Base-by-base conservation (phyloP, 1,140 invertebrate genomes). In the Colletes gigas region DNA sequence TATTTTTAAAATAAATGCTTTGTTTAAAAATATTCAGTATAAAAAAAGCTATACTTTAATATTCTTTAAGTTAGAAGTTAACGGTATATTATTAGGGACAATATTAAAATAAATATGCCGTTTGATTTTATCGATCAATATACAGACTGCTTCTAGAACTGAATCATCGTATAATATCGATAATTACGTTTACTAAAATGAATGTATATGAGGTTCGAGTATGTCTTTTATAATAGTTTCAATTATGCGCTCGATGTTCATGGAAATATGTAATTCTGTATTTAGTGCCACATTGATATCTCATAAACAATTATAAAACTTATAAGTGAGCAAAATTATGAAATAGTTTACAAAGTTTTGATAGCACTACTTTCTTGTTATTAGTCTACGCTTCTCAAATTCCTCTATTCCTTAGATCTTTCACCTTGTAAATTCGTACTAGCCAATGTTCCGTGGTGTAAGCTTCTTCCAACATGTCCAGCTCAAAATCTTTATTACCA, bases 381-480 rank as follows among this genome's bases (percentile, higher is more conserved):
- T 62, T 70, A 52, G 17, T 60, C 21, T 55, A 14, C 30, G 59
- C 3, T 68, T 15, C 68, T 92, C 78, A 93, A 77, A 89, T 90
- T 59, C 97, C 97, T 87, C 97, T 94, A 92, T 98, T 98, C 77
- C 96, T 95, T 83, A 98, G 94, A 91, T 98, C 96, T 94, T 98
- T 98, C 14, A 98, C 98, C 94, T 98, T 98, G 92, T 99, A 99
- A 89, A 99, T 98, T 85, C 98, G 95, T 57, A 99, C 98, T 52
- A 99, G 95, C 98, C 98, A 99, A 93, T 98, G 98, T 91, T 99
- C 98, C 0, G 98, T 98, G 5, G 98, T 99, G 91, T 98, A 98
- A 0, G 98, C 98, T 93, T 99, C 98, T 93, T 99, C 98, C 6
- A 98, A 92, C 1, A 97, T 97, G 89, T 98, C 97, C 57, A 99